Conservation (phyloP, 2,888 invertebrate genomes). For the Lissocephala sabroskyi region DNA sequence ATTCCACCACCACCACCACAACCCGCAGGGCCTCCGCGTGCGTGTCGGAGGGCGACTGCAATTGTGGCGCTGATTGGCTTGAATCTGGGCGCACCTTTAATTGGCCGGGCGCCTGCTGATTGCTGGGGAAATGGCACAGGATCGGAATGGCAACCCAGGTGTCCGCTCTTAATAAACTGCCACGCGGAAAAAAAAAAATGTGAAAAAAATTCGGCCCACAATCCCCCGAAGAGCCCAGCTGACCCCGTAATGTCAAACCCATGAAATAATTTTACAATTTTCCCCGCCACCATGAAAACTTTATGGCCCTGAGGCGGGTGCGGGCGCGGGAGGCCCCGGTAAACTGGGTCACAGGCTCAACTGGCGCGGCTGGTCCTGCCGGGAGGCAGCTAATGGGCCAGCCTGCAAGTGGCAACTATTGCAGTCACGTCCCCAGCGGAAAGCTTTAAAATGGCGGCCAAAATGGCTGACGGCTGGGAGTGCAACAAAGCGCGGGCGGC, state of each 20-base stretch:
- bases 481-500: constrained; percentile 26
- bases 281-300: not conserved
- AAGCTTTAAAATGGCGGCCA: constrained; percentile 9
- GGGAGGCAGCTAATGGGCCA: constrained; percentile 20
- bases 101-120: constrained; percentile 8
- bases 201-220: too few relatives aligned
- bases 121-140: constrained; percentile 30
- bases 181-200: not conserved
- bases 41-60: too few relatives aligned
- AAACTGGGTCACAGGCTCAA: constrained; percentile 45
- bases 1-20: constrained; percentile 1
- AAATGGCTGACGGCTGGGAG: constrained; percentile 17
- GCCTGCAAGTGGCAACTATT: constrained; percentile 1
- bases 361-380: not conserved
- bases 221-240: not conserved
- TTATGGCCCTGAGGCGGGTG: too few relatives aligned
- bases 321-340: too few relatives aligned
- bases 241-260: not conserved
- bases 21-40: not conserved
- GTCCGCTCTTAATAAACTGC: too few relatives aligned
- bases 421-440: constrained; percentile 5
- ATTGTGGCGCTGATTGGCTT: not conserved
- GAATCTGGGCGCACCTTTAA: not conserved
- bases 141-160: too few relatives aligned
- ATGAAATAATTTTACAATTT: not conserved